These are phyloP conservation scores for Hydriomena furcata DNA, from an alignment of 2,888 invertebrate genomes.

Conservation along the genomic window DNA sequence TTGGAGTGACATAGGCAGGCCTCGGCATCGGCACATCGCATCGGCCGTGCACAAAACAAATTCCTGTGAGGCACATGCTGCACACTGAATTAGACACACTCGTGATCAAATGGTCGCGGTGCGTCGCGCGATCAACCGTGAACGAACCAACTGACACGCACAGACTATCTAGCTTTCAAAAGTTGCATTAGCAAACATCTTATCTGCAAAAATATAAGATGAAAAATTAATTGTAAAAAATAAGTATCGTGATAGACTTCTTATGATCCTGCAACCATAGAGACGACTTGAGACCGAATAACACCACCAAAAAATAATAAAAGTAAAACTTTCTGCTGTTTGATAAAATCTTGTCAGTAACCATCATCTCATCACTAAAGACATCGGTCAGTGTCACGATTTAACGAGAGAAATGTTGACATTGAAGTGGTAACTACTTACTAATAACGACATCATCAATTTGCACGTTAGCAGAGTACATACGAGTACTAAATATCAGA, in stretches of 20 bases:
- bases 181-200: constrained; percentile 1
- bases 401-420: constrained; percentile 15
- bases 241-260: too few species aligned
- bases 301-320: too few species aligned
- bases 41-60: constrained; percentile 71
- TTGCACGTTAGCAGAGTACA: background rate
- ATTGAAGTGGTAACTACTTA: constrained; percentile 18
- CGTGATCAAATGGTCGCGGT: constrained; percentile 66
- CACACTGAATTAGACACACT: constrained; percentile 78
- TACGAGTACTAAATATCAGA: too few species aligned
- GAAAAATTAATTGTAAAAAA: too few species aligned
- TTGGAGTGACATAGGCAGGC: constrained; percentile 14
- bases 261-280: too few species aligned
- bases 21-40: constrained; percentile 46
- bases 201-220: background rate
- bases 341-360: too few species aligned
- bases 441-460: background rate
- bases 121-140: constrained; percentile 59
- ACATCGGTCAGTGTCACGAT: too few species aligned
- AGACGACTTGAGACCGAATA: too few species aligned
- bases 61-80: constrained; percentile 73
- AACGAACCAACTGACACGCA: constrained; percentile 45
- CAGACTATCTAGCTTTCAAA: constrained; percentile 11
- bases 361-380: too few species aligned
- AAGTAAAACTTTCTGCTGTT: too few species aligned